A percentile compares a stretch with the other conserved stretches of the same genome.
Evolutionary conservation across 2,797 vertebrate species (phyloP).

Genomic region (Sternarchorhynchus goeldii): DNA sequence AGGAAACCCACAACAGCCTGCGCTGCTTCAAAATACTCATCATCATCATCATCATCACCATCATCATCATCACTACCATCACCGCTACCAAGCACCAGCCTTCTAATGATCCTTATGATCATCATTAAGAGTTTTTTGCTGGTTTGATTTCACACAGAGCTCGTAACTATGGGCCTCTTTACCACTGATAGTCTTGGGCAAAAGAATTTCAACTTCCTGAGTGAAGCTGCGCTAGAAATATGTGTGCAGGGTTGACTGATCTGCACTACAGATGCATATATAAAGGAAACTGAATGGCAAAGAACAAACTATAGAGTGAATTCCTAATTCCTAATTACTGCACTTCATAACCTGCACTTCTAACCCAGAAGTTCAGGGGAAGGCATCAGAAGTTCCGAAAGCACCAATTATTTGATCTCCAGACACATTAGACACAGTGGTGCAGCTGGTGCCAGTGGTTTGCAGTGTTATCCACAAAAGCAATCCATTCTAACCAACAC

Average conservation of each 20-base stretch:
- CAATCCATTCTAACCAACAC: slow-evolving; percentile 16
- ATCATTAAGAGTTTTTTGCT: slow-evolving; percentile 6
- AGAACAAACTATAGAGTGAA: slow-evolving; percentile 26
- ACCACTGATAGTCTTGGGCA: neutral
- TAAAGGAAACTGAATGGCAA: slow-evolving; percentile 32
- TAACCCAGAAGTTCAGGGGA: neutral
- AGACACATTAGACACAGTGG: neutral
- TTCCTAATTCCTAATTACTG: slow-evolving; percentile 41
- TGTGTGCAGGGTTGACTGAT: slow-evolving; percentile 10
- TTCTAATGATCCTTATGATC: slow-evolving; percentile 20
- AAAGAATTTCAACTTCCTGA: slow-evolving; percentile 13
- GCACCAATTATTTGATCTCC: neutral
- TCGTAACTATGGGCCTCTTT: slow-evolving; percentile 2
- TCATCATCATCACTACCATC: neutral
- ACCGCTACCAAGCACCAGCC: neutral
- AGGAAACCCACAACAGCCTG: too few species aligned
- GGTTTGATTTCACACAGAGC: neutral
- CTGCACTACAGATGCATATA: slow-evolving; percentile 8
- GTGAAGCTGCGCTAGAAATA: neutral
- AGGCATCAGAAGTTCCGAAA: slow-evolving; percentile 10
- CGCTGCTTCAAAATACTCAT: neutral
- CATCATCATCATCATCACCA: neutral
- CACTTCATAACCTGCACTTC: too few species aligned
- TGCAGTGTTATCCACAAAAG: neutral
- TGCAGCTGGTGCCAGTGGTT: neutral